A percentile compares a stretch with the other conserved stretches of the same genome.
Evolutionary conservation across 1,140 invertebrate genomes (phyloP).

Genomic region (Drosophila melanica): DNA sequence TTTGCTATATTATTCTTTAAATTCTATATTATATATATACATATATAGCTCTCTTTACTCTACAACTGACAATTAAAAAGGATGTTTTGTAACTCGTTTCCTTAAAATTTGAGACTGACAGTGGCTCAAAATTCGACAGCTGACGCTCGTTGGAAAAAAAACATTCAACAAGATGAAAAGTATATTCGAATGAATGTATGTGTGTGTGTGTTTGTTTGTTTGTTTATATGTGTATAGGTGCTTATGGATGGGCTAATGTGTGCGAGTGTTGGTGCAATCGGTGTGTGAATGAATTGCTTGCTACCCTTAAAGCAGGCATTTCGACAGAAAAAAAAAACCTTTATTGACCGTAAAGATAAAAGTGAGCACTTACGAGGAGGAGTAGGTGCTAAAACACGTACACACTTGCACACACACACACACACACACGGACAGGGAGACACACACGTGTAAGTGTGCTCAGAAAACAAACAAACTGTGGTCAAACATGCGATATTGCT

Average conservation of each 20-base stretch:
- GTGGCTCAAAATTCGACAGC: constrained; percentile 23
- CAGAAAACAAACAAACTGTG: constrained; percentile 46
- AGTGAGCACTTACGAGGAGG: constrained; percentile 54
- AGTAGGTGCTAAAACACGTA: constrained; percentile 72
- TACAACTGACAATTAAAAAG: too few relatives aligned
- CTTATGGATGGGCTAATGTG: background rate
- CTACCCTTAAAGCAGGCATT: constrained; percentile 46
- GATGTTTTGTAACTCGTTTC: background rate
- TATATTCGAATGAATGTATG: background rate
- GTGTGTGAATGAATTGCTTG: constrained; percentile 38
- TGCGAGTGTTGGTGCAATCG: constrained; percentile 10
- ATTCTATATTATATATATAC: too few relatives aligned
- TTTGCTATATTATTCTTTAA: too few relatives aligned
- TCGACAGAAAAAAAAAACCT: constrained; percentile 35
- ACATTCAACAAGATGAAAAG: constrained; percentile 22
- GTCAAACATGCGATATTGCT: constrained; percentile 55
- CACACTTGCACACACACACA: constrained; percentile 20
- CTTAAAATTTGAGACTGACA: constrained; percentile 1
- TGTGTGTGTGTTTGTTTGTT: background rate
- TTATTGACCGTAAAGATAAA: constrained; percentile 79
- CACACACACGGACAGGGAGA: constrained; percentile 10
- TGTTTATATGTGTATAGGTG: background rate
- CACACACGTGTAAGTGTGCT: background rate
- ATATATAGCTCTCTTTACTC: too few relatives aligned
- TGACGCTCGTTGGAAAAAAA: constrained; percentile 15